Conservation (phyloP, 2,888 invertebrate genomes). For the Cyaniris semiargus region DNA sequence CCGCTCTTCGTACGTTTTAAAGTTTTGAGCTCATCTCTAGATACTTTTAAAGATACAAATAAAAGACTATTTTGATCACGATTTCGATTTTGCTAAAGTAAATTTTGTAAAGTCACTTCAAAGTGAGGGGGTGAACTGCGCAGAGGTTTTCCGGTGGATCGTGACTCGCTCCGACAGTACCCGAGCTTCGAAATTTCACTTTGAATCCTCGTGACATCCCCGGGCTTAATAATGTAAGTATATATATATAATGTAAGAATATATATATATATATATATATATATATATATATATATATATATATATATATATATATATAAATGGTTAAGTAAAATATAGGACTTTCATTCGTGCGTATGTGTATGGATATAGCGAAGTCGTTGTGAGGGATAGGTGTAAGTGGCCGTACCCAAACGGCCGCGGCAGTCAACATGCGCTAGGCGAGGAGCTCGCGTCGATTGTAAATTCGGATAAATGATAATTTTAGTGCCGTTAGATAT, state of each 20-base stretch:
- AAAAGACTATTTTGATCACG: conserved; percentile 24
- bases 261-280: conserved; percentile 26
- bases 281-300: conserved; percentile 21
- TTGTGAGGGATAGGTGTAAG: conserved; percentile 38
- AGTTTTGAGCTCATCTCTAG: conserved; percentile 1
- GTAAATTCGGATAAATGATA: conserved; percentile 71
- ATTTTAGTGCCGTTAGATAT: conserved; percentile 79
- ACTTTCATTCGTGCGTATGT: conserved; percentile 38
- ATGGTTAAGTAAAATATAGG: conserved; percentile 29
- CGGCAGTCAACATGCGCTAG: conserved; percentile 42
- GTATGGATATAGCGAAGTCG: conserved; percentile 33
- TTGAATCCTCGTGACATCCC: conserved; percentile 11
- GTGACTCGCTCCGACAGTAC: not conserved
- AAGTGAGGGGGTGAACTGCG: not conserved
- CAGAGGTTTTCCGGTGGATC: not conserved
- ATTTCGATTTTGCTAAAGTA: conserved; percentile 29
- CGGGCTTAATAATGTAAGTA: conserved; percentile 13
- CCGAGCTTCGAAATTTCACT: conserved; percentile 15
- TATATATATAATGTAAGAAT: conserved; percentile 11
- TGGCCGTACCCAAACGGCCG: conserved; percentile 35
- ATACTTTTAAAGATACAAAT: conserved; percentile 18
- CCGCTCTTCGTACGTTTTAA: conserved; percentile 12
- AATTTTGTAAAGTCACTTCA: conserved; percentile 20
- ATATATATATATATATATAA: conserved; percentile 22
- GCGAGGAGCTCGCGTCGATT: conserved; percentile 56